Evolutionary conservation across 1,140 invertebrate species (phyloP).

Genomic region (Phymorhynchus buccinoides): DNA sequence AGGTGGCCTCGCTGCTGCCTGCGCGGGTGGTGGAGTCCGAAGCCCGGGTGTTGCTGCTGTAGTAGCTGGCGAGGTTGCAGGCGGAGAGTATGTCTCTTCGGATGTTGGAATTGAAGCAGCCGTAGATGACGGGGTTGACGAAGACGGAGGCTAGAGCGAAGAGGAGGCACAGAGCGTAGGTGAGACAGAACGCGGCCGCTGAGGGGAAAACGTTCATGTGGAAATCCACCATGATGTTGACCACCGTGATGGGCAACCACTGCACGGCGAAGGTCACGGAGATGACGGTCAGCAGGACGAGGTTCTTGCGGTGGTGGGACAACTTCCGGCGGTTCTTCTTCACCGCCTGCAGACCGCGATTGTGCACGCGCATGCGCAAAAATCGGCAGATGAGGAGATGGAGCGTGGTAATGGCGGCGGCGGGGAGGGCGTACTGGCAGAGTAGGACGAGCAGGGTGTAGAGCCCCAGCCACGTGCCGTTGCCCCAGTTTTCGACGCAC

Average conservation of each 20-base stretch:
- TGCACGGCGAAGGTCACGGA: conserved; percentile 73
- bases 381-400: conserved; percentile 68
- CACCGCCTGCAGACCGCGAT: background rate
- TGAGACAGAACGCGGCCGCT: conserved; percentile 68
- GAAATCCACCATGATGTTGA: conserved; percentile 74
- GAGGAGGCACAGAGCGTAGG: conserved; percentile 76
- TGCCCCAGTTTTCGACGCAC: conserved; percentile 57
- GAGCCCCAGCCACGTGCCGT: conserved; percentile 29
- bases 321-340: conserved; percentile 59
- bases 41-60: background rate
- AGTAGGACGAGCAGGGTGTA: conserved; percentile 62
- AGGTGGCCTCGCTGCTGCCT: conserved; percentile 14
- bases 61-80: background rate
- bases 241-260: conserved; percentile 77
- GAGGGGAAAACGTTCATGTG: conserved; percentile 48
- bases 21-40: too few species aligned
- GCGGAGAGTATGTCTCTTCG: conserved; percentile 28
- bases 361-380: conserved; percentile 65
- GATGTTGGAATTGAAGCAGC: conserved; percentile 54
- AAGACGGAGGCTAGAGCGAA: conserved; percentile 75
- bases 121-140: conserved; percentile 51
- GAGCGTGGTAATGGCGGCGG: conserved; percentile 63
- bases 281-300: conserved; percentile 74
- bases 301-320: conserved; percentile 75
- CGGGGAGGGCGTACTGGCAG: conserved; percentile 65